Conservation (phyloP, 2,888 invertebrate genomes). For the Aleiodes testaceus region DNA sequence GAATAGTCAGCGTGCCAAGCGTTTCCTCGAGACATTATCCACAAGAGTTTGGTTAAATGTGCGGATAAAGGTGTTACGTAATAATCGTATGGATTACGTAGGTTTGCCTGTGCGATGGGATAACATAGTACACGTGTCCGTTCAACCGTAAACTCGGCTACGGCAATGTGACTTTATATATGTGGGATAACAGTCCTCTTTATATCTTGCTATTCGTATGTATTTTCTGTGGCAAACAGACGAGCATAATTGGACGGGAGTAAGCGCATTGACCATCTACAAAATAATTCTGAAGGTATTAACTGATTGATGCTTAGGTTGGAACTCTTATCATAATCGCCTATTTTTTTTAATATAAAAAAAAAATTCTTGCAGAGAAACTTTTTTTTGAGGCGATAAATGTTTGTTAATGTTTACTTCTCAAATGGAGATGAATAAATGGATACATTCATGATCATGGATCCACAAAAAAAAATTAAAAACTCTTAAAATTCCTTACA, state of each 20-base stretch:
- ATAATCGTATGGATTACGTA: conserved; percentile 61
- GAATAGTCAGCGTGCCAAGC: conserved; percentile 7
- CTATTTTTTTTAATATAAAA: no score
- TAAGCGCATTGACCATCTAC: neutral
- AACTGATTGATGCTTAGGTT: no score
- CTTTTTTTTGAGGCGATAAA: no score
- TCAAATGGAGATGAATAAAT: no score
- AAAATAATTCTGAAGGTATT: no score
- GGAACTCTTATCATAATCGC: no score
- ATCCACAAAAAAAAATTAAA: no score
- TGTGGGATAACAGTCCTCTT: conserved; percentile 30
- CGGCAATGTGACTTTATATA: conserved; percentile 33
- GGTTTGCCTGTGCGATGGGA: conserved; percentile 50
- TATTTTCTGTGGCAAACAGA: conserved; percentile 19
- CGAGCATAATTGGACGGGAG: conserved; percentile 29
- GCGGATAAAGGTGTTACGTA: conserved; percentile 56
- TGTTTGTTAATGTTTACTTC: no score
- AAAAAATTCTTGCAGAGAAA: no score
- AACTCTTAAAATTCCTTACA: no score
- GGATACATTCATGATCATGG: no score
- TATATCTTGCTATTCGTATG: conserved; percentile 31
- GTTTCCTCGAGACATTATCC: conserved; percentile 12
- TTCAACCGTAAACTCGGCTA: conserved; percentile 50
- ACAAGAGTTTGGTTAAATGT: conserved; percentile 20
- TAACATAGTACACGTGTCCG: conserved; percentile 57